Conservation (phyloP, 2,888 invertebrate genomes). For the Cataglyphis rosenhaueri region DNA sequence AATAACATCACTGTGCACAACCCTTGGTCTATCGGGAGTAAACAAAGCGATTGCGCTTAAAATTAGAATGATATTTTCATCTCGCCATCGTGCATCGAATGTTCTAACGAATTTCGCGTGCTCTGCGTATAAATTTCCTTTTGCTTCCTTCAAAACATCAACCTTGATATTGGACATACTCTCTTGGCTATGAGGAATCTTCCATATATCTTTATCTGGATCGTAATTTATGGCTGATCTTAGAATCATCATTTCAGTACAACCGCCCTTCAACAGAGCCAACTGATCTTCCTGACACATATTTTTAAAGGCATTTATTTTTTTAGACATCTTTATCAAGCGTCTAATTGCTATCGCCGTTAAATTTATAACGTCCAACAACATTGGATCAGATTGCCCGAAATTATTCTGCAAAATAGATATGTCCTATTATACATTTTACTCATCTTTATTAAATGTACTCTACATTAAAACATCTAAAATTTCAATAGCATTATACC, state of each 20-base stretch:
- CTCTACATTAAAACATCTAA: neutral
- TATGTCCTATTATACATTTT: neutral
- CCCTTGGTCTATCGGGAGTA: constrained; percentile 92
- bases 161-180: constrained; percentile 93
- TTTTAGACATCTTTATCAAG: constrained; percentile 94
- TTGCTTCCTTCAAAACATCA: constrained; percentile 95
- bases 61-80: constrained; percentile 96
- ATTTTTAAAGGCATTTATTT: constrained; percentile 95
- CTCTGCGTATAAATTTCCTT: constrained; percentile 95
- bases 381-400: constrained; percentile 88
- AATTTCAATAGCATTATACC: constrained; percentile 84
- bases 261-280: constrained; percentile 95
- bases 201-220: constrained; percentile 95
- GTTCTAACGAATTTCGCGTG: constrained; percentile 94
- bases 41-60: constrained; percentile 97
- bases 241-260: constrained; percentile 98
- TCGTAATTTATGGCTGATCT: constrained; percentile 97
- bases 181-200: constrained; percentile 93
- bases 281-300: constrained; percentile 98
- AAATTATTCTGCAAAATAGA: constrained; percentile 78
- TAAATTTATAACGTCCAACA: constrained; percentile 94
- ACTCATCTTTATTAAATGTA: neutral
- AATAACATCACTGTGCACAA: constrained; percentile 94
- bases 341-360: constrained; percentile 97
- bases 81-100: constrained; percentile 95